A percentile compares a stretch with the other conserved stretches of the same genome.
These are phyloP conservation scores for Carterocephalus palaemon DNA, from an alignment of 2,888 invertebrate genomes.

Conservation along the genomic window DNA sequence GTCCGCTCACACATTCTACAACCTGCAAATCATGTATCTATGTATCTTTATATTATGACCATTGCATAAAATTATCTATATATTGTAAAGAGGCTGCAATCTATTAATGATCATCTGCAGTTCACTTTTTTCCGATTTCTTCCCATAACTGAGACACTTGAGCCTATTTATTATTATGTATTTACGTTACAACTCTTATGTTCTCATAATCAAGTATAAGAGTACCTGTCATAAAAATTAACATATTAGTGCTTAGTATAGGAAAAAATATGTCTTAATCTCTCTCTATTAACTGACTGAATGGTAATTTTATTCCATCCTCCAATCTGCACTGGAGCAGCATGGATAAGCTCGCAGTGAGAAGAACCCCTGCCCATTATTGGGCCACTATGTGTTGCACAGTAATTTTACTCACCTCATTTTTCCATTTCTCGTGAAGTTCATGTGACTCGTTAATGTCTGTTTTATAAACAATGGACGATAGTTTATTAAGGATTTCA, in stretches of 20 bases:
- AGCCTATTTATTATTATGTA: background rate
- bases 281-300: background rate
- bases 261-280: background rate
- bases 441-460: constrained; percentile 47
- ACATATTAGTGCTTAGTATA: background rate
- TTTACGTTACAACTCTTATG: background rate
- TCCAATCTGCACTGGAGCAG: too few species aligned
- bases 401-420: constrained; percentile 44
- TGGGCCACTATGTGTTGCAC: background rate
- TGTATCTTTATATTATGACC: constrained; percentile 7
- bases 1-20: constrained; percentile 51
- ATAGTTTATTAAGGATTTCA: constrained; percentile 57
- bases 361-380: background rate
- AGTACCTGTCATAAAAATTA: background rate
- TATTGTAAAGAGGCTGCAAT: background rate
- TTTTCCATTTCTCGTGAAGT: constrained; percentile 49
- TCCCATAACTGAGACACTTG: background rate
- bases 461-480: constrained; percentile 51
- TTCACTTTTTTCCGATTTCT: background rate
- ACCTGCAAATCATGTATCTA: constrained; percentile 56
- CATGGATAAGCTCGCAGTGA: background rate
- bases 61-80: background rate
- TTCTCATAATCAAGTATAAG: background rate
- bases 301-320: background rate
- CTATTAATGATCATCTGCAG: background rate